These are phyloP conservation scores for Rhimphoctona megacephalus DNA, from an alignment of 2,888 invertebrate species.

Conservation along the genomic window DNA sequence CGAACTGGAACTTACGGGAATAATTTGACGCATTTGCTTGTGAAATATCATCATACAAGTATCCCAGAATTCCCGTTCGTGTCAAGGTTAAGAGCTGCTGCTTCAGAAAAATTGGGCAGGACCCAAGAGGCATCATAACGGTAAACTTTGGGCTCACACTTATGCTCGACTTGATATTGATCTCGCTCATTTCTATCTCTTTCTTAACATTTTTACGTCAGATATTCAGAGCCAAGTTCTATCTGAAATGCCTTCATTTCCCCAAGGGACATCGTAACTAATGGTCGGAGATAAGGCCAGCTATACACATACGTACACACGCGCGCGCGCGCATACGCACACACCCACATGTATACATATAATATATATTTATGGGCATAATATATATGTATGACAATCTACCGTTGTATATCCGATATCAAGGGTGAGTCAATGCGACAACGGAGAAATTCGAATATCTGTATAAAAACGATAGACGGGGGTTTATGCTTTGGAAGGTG, in stretches of 20 bases:
- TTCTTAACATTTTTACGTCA: constrained; percentile 24
- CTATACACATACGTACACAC: background rate
- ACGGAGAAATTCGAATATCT: constrained; percentile 50
- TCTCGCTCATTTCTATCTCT: constrained; percentile 23
- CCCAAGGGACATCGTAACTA: constrained; percentile 50
- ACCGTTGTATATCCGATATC: constrained; percentile 31
- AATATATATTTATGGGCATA: background rate
- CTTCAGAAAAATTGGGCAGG: background rate
- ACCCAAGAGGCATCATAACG: constrained; percentile 16
- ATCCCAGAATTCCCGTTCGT: constrained; percentile 66
- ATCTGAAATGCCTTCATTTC: constrained; percentile 28
- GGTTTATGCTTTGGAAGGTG: background rate
- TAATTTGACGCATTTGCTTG: constrained; percentile 79
- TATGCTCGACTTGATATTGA: constrained; percentile 34
- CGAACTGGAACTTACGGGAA: constrained; percentile 72
- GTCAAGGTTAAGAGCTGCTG: constrained; percentile 41
- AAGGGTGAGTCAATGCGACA: constrained; percentile 17
- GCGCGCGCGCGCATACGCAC: too few species aligned
- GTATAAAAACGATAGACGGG: constrained; percentile 7
- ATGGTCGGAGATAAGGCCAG: constrained; percentile 53
- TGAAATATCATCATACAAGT: constrained; percentile 76
- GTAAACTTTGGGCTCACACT: constrained; percentile 17
- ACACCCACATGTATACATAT: background rate
- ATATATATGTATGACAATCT: constrained; percentile 25
- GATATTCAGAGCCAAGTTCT: constrained; percentile 8